Conservation (phyloP, 2,888 invertebrate species). For the Drosophila phalerata region DNA sequence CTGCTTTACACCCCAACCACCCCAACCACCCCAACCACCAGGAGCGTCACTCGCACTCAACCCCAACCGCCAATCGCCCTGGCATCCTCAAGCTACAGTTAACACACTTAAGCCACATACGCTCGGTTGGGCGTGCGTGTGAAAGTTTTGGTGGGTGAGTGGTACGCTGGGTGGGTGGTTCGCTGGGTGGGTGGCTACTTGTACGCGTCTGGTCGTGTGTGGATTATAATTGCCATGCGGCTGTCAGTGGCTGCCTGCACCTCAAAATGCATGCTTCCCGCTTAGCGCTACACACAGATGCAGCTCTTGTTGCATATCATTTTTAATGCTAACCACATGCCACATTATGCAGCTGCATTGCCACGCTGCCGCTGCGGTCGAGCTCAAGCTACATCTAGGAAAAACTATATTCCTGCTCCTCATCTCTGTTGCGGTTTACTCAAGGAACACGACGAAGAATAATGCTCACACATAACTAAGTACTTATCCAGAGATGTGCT, state of each 20-base stretch:
- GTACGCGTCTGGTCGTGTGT: conserved; percentile 64
- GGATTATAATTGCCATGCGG: conserved; percentile 81
- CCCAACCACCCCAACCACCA: background rate
- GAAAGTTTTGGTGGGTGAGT: conserved; percentile 29
- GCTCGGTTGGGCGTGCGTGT: conserved; percentile 51
- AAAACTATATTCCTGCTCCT: conserved; percentile 22
- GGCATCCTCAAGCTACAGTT: conserved; percentile 53
- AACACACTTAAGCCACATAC: conserved; percentile 72
- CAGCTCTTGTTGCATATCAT: conserved; percentile 78
- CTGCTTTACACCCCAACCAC: conserved; percentile 39
- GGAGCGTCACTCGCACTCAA: background rate
- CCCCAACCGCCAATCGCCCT: conserved; percentile 15
- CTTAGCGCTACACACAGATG: conserved; percentile 34
- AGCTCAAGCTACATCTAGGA: conserved; percentile 34
- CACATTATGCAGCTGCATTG: conserved; percentile 79
- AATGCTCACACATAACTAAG: conserved; percentile 78
- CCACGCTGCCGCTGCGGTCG: conserved; percentile 73
- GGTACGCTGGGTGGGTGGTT: conserved; percentile 13
- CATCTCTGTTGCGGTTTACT: conserved; percentile 61
- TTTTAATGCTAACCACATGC: conserved; percentile 83
- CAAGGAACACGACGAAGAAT: conserved; percentile 75
- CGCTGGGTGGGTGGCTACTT: conserved; percentile 6
- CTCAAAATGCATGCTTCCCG: conserved; percentile 36
- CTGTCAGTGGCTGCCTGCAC: conserved; percentile 76
- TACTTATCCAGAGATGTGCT: conserved; percentile 54